A percentile compares a stretch with the other conserved stretches of the same genome.
Conservation (phyloP, 2,888 invertebrate species). For the Dysmachus trigonus region DNA sequence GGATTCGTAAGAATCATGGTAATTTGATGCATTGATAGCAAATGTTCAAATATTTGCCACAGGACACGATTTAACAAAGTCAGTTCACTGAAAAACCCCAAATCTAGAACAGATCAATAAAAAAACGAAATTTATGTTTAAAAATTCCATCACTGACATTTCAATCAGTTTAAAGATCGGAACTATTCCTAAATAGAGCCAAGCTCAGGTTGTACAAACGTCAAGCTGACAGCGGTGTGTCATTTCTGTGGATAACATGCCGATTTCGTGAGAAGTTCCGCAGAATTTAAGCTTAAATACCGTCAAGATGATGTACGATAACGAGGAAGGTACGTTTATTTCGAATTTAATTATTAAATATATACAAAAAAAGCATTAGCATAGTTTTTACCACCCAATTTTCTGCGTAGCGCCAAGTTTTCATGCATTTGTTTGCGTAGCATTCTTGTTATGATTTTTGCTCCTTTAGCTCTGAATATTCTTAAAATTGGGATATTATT, state of each 20-base stretch:
- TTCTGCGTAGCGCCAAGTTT: neutral
- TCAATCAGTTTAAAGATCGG: neutral
- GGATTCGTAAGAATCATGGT: no score
- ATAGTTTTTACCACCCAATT: neutral
- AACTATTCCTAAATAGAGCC: neutral
- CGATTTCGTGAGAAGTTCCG: neutral
- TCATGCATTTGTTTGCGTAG: no score
- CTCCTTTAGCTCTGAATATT: neutral
- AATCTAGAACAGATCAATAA: no score
- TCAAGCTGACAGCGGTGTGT: neutral
- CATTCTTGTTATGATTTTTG: neutral
- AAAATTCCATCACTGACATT: no score
- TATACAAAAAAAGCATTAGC: neutral
- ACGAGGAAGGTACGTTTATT: constrained; percentile 60
- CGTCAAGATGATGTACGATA: constrained; percentile 58
- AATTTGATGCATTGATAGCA: no score
- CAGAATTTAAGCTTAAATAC: neutral
- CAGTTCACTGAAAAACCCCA: no score
- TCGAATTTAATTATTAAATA: neutral
- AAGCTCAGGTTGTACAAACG: neutral
- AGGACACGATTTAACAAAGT: no score
- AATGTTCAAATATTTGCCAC: no score
- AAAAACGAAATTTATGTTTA: neutral
- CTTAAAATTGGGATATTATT: neutral
- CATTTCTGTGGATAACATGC: neutral